These are phyloP conservation scores for Perodicticus potto DNA, from an alignment of 2,797 vertebrate genomes.

Conservation along the genomic window DNA sequence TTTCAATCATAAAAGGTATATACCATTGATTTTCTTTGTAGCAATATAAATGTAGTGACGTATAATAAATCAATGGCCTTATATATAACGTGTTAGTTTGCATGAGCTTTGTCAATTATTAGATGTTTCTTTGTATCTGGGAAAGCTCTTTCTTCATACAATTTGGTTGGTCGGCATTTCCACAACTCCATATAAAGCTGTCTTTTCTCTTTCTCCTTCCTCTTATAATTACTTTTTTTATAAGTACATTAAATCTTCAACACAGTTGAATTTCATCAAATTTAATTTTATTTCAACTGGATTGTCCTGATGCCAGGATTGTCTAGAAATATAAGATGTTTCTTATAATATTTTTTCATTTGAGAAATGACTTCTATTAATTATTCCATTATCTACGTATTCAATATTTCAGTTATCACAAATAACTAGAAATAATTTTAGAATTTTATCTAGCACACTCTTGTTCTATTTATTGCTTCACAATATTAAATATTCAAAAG, in stretches of 20 bases:
- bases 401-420: neutral
- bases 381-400: neutral
- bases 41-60: neutral
- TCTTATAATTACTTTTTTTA: neutral
- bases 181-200: neutral
- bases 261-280: neutral
- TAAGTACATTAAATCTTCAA: neutral
- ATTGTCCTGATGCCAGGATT: neutral
- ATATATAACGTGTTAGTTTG: neutral
- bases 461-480: neutral
- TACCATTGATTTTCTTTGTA: neutral
- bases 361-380: neutral
- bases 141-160: neutral
- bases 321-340: neutral
- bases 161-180: neutral
- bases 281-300: neutral
- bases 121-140: neutral
- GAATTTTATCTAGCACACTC: neutral
- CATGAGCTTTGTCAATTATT: neutral
- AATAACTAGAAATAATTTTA: neutral
- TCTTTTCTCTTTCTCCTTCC: neutral
- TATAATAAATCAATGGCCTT: neutral
- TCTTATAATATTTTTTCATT: neutral
- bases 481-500: conserved; percentile 11
- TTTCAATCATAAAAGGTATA: neutral